These are phyloP conservation scores for Nephotettix cincticeps DNA, from an alignment of 1,140 invertebrate species.

Conservation along the genomic window DNA sequence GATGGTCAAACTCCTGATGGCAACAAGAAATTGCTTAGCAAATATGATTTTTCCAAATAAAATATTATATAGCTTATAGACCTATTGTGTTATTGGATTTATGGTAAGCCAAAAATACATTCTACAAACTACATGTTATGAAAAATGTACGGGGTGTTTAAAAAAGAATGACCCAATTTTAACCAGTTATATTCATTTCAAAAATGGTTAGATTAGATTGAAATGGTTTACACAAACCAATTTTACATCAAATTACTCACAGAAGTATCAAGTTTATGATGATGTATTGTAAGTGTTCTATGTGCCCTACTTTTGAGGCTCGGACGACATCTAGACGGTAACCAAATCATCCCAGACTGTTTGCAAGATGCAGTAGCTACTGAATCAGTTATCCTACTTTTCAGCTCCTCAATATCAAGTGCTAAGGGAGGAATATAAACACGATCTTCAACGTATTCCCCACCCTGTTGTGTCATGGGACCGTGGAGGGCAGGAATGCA, in stretches of 20 bases:
- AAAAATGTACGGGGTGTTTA: neutral
- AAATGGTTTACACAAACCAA: neutral
- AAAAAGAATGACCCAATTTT: constrained; percentile 1
- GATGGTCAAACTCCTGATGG: constrained; percentile 62
- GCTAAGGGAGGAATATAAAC: neutral
- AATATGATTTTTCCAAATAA: neutral
- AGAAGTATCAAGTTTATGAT: constrained; percentile 6
- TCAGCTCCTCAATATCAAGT: constrained; percentile 9
- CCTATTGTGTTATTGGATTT: too few relatives aligned
- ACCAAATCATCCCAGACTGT: constrained; percentile 1
- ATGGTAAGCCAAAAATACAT: too few relatives aligned
- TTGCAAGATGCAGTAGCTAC: neutral
- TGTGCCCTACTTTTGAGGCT: neutral
- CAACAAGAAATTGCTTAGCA: constrained; percentile 28
- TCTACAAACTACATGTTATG: neutral
- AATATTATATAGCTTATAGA: neutral
- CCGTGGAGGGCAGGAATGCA: neutral
- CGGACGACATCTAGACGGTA: neutral
- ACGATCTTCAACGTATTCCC: constrained; percentile 9
- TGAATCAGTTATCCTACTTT: neutral
- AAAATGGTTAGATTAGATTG: too few relatives aligned
- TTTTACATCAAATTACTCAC: constrained; percentile 14
- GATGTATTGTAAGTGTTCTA: constrained; percentile 4
- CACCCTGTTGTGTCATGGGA: neutral
- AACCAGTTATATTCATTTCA: neutral